phyloP scores from a whole-genome alignment of 2,113 vertebrate genomes.

The Osmerus mordax region DNA sequence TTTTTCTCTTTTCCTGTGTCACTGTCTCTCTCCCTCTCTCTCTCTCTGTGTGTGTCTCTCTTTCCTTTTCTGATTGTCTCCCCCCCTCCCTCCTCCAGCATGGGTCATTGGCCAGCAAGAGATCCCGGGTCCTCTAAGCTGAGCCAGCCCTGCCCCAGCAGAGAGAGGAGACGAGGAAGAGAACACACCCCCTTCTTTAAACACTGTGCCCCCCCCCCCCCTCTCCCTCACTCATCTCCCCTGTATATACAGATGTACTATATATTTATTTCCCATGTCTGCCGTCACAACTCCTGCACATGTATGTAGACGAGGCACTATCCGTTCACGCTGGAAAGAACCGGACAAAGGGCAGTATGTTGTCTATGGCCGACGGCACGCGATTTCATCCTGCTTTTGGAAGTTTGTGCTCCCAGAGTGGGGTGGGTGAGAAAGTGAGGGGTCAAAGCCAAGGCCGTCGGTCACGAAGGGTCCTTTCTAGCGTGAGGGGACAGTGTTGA shows the following conservation, averaged over 20 bases:
- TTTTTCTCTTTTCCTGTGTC: neutral
- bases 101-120: constrained; percentile 74
- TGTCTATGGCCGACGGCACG: constrained; percentile 27
- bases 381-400: neutral
- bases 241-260: constrained; percentile 64
- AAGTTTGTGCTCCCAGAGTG: constrained; percentile 1
- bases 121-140: constrained; percentile 70
- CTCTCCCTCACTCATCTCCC: constrained; percentile 23
- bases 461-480: constrained; percentile 10
- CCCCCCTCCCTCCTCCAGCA: constrained; percentile 49
- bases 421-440: neutral
- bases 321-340: no score
- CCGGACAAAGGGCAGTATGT: no score
- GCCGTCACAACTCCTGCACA: no score
- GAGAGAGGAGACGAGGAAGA: constrained; percentile 3
- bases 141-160: neutral
- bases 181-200: constrained; percentile 11
- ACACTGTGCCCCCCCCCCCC: constrained; percentile 50
- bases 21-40: neutral
- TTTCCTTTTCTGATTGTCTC: neutral
- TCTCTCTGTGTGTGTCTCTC: neutral
- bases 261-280: constrained; percentile 37
- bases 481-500: constrained; percentile 27
- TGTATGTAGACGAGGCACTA: no score
- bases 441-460: constrained; percentile 40